phyloP scores from a whole-genome alignment of 1,140 invertebrate species.

The Planococcus citri region DNA sequence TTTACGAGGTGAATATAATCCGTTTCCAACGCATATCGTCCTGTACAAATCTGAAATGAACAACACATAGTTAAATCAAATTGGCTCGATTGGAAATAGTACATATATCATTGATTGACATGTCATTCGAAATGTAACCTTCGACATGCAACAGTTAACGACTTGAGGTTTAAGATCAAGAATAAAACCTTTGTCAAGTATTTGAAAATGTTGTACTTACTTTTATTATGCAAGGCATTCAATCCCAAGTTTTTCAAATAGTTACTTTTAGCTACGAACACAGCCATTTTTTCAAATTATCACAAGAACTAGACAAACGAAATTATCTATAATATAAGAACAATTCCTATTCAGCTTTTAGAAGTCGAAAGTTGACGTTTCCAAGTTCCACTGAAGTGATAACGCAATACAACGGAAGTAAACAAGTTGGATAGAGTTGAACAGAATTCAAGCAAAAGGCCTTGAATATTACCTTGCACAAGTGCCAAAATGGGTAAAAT shows the following conservation, averaged over 20 bases:
- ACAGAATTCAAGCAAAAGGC: not conserved
- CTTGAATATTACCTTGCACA: not conserved
- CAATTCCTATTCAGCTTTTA: not conserved
- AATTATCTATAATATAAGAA: not conserved
- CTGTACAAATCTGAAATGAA: not conserved
- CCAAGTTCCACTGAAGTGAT: not conserved
- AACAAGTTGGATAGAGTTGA: not conserved
- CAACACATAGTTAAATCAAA: not conserved
- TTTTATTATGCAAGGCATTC: not conserved
- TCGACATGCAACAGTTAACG: not conserved
- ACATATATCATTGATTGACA: not conserved
- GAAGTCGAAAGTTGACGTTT: not conserved
- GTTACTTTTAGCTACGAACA: not conserved
- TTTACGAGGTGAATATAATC: constrained; percentile 32
- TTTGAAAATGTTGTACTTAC: not conserved
- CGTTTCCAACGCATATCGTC: not conserved
- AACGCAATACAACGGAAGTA: constrained; percentile 13
- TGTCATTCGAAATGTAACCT: not conserved
- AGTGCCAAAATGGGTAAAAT: constrained; percentile 6
- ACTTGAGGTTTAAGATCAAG: too few species aligned
- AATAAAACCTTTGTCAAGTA: not conserved
- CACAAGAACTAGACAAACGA: not conserved
- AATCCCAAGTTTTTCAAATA: not conserved
- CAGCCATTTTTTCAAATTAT: not conserved
- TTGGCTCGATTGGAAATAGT: not conserved